Base-by-base conservation (phyloP, 2,888 invertebrate genomes). In the Neoaliturus tenellus region DNA sequence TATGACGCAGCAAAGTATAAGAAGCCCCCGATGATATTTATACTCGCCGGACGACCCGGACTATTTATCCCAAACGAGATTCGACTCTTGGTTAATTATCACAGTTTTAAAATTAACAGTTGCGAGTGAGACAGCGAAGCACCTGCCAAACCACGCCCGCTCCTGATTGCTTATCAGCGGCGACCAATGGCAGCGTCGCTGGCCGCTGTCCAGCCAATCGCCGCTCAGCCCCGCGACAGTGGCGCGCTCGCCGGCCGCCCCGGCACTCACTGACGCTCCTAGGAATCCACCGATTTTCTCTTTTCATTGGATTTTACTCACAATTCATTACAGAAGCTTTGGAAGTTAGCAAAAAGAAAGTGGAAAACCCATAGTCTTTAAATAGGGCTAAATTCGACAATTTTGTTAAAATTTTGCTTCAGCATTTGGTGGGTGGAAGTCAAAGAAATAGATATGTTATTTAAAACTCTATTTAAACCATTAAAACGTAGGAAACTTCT, bases 141-240 rank as follows among this genome's bases (percentile, higher is more conserved):
- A 48, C 48, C 75, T 75, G 78, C 55, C 78, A 78, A 78, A 55
- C 78, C 78, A 25, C 78, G 33, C 78, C 78, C 71, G 51, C 23
- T 39, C 20, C 39, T 71, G 71, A 71, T 71, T 71, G 71, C 28
- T 75, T 75, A 75, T 75, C 75, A 75, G 75, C 33, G 28, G 6
- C 75, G 48, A 48, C 75, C 75, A 75, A 75, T 75, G 28, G 28
- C 23, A 44, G 75, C 20, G 48, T 23, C 14, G 25, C 75, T 75
- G 75, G 75, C 75, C 25, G 28, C 25, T 25, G 23, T 23, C 75
- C 78, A 78, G 55, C 55, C 78, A 55, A 55, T 55, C 78, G 35
- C n/a, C 10, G 23, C 10, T 4, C 6, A 20, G 58, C 10, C 10
- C 58, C 25, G 71, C 35, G 71, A 62, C 62, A 31, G 25, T 20